Evolutionary conservation across 2,113 vertebrate species (phyloP).

Genomic region (Daubentonia madagascariensis): DNA sequence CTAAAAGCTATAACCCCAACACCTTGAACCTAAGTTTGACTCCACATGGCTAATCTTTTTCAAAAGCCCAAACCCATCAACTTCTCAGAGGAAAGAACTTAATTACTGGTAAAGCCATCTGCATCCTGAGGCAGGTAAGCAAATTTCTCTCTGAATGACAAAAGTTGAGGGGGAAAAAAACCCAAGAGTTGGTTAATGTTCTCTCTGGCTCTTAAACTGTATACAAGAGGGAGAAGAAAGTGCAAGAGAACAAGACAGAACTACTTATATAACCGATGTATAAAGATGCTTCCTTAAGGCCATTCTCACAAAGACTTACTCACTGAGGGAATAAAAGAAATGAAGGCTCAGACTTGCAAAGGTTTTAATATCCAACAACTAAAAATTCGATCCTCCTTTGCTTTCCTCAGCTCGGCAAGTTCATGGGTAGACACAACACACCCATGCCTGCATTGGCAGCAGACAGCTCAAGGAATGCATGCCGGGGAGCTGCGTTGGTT

Average conservation of each 20-base stretch:
- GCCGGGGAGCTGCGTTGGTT: fast-evolving
- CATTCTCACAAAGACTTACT: not conserved
- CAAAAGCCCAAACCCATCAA: not conserved
- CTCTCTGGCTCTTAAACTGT: not conserved
- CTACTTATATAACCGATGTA: fast-evolving
- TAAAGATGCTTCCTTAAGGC: fast-evolving
- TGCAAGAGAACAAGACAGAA: not conserved
- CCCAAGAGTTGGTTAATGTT: constrained; percentile 14
- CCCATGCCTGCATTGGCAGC: fast-evolving
- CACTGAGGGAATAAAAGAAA: not conserved
- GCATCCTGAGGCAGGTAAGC: constrained; percentile 12
- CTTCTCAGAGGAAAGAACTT: constrained; percentile 63
- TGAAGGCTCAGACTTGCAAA: not conserved
- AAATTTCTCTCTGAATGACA: constrained; percentile 65
- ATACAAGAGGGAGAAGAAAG: not conserved
- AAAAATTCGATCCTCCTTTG: fast-evolving
- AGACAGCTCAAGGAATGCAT: not conserved
- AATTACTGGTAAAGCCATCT: constrained; percentile 29
- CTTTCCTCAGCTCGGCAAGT: not conserved
- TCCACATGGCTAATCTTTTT: not conserved
- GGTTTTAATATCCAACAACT: not conserved
- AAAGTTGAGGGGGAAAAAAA: constrained; percentile 35
- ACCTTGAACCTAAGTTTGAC: not conserved
- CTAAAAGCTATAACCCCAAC: not conserved
- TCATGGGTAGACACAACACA: fast-evolving